phyloP scores from a whole-genome alignment of 2,113 vertebrate genomes.

The Nycticorax nycticorax region DNA sequence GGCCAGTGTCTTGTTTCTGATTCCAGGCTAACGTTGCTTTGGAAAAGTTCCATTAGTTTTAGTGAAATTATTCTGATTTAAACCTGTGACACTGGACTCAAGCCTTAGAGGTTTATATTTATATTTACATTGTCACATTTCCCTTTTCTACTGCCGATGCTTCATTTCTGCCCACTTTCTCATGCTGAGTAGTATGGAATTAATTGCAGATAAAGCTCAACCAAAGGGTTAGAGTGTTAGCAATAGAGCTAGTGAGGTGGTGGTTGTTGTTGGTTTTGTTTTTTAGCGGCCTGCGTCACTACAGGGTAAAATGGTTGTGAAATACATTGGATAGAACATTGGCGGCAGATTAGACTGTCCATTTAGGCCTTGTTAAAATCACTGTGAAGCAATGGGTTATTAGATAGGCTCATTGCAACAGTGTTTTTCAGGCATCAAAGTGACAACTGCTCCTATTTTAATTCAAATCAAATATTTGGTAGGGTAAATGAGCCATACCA shows the following conservation, averaged over 20 bases:
- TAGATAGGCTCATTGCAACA: not conserved
- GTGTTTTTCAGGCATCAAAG: not conserved
- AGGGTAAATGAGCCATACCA: not conserved
- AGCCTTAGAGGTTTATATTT: not conserved
- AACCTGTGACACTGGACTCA: not conserved
- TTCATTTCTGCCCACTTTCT: not conserved
- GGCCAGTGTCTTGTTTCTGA: not conserved
- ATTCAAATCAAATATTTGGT: not conserved
- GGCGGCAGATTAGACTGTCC: not conserved
- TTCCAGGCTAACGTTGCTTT: not conserved
- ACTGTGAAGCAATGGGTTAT: not conserved
- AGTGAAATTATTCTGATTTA: not conserved
- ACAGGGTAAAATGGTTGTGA: not conserved
- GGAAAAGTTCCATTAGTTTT: not conserved
- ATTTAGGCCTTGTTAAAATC: not conserved
- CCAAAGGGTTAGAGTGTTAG: not conserved
- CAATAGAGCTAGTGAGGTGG: not conserved
- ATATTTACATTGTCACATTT: not conserved
- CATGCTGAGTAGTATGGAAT: accelerated
- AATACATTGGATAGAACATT: not conserved
- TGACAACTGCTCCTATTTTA: not conserved
- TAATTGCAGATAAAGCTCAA: not conserved
- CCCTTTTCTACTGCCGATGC: not conserved
- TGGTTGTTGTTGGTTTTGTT: not conserved
- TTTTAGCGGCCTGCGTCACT: not conserved